Evolutionary conservation across 1,140 invertebrate genomes (phyloP).

Genomic region (Tetragonula clypearis): DNA sequence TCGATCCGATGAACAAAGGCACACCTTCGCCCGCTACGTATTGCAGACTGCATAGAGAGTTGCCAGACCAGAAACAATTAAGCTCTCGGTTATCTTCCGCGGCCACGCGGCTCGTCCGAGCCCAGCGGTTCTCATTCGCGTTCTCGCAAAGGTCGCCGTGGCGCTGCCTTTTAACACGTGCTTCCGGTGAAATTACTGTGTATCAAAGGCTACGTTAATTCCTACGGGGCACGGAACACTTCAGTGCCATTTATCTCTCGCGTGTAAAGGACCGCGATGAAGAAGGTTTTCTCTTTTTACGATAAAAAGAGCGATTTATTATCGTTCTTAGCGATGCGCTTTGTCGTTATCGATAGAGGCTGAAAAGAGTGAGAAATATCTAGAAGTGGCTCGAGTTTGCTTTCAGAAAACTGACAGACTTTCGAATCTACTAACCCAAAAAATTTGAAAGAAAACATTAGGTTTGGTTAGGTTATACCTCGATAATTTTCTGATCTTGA

Average conservation of each 20-base stretch:
- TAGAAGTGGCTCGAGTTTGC: slow-evolving; percentile 32
- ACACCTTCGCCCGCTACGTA: slow-evolving; percentile 61
- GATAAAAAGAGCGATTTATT: too few relatives aligned
- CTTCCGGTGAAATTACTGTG: not conserved
- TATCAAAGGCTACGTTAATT: not conserved
- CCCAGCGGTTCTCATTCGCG: slow-evolving; percentile 61
- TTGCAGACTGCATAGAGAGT: slow-evolving; percentile 72
- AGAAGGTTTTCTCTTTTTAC: too few relatives aligned
- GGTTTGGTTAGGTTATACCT: too few relatives aligned
- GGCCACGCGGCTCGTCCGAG: slow-evolving; percentile 66
- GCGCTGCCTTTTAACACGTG: not conserved
- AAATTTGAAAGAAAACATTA: too few relatives aligned
- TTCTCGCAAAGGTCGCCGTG: not conserved
- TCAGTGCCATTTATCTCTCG: not conserved
- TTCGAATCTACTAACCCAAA: slow-evolving; percentile 33
- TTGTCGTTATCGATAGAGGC: not conserved
- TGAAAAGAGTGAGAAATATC: slow-evolving; percentile 11
- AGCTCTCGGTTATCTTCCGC: slow-evolving; percentile 75
- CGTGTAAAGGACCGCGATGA: not conserved
- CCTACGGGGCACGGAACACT: not conserved
- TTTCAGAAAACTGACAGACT: slow-evolving; percentile 51
- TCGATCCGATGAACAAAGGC: slow-evolving; percentile 66
- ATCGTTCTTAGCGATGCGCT: too few relatives aligned
- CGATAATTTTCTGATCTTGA: too few relatives aligned
- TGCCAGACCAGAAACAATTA: slow-evolving; percentile 79